A percentile compares a stretch with the other conserved stretches of the same genome.
These are phyloP conservation scores for Nematopogon swammerdamellus DNA, from an alignment of 2,888 invertebrate species.

Conservation along the genomic window DNA sequence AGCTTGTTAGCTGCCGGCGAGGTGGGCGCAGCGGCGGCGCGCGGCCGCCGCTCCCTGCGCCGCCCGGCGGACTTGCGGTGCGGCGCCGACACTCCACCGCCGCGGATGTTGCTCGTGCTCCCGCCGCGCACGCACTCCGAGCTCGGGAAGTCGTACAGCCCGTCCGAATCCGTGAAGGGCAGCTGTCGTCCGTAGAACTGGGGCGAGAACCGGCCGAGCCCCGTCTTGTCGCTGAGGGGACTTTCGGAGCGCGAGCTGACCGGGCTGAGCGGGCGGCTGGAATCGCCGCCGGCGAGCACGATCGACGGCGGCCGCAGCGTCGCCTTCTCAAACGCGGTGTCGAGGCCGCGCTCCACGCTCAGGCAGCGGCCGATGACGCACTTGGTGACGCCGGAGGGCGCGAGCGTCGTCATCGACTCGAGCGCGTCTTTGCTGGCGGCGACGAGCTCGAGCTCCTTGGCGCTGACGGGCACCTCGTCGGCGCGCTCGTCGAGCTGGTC, in stretches of 20 bases:
- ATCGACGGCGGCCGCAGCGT: conserved; percentile 51
- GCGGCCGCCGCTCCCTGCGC: conserved; percentile 58
- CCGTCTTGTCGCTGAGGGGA: conserved; percentile 71
- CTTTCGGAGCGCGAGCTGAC: conserved; percentile 78
- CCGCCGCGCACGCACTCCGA: conserved; percentile 60
- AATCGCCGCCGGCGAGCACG: conserved; percentile 53
- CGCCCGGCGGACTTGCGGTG: conserved; percentile 62
- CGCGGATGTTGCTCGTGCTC: conserved; percentile 41
- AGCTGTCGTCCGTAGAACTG: conserved; percentile 68
- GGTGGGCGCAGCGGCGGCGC: conserved; percentile 23
- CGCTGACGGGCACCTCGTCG: conserved; percentile 68
- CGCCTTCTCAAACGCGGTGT: conserved; percentile 22
- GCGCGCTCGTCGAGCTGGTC: conserved; percentile 68
- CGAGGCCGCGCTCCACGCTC: conserved; percentile 52
- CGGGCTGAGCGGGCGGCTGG: conserved; percentile 62
- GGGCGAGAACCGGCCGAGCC: conserved; percentile 65
- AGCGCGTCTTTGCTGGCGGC: conserved; percentile 28
- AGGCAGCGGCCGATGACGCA: conserved; percentile 54
- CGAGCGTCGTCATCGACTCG: conserved; percentile 37
- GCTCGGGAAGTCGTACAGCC: conserved; percentile 75
- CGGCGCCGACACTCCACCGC: conserved; percentile 35
- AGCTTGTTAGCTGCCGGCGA: conserved; percentile 14
- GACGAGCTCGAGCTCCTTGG: conserved; percentile 56
- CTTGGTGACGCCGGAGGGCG: conserved; percentile 49
- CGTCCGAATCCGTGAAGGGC: conserved; percentile 77